Evolutionary conservation across 2,888 invertebrate genomes (phyloP), one percentile per base, ranked within the genome.

Genomic region (Eupithecia abbreviata): DNA sequence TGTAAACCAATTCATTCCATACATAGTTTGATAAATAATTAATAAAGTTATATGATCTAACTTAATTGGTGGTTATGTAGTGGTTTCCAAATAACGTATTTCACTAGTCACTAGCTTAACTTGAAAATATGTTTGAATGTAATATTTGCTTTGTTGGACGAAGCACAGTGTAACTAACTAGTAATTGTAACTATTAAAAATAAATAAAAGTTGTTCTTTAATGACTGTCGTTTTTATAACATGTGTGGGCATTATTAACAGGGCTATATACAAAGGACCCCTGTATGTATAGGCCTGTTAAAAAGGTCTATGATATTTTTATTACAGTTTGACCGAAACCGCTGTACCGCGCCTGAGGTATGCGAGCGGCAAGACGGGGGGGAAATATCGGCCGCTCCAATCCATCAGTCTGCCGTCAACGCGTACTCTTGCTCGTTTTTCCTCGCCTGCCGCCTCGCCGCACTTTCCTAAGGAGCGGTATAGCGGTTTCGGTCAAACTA

Each of bases 51-150:
- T 30, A 62, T 30, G 30, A 62, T 62, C 62, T 30, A 58, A 18
- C 62, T 68, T 15, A n/a, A 69, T 49, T 12, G 30, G 47, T 47
- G 69, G 45, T 69, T 69, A 68, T 15, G 7, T 47, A 15, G 47
- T 47, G 12, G 47, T 69, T 68, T 76, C 73, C 51, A 49, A 68
- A 18, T 68, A n/a, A 76, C 71, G 75, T 76, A 80, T 78, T 71
- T 69, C 62, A 65, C 71, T 62, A 47, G 42, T 70, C 30, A 30
- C 13, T 74, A 76, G 47, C 15, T 47, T 41, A 75, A 71, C 47
- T 79, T 82, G 85, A 85, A 86, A 83, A 85, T 83, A 87, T 83
- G 81, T 86, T 85, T 81, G 80, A 82, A 85, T 81, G 82, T 72
- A 81, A 81, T 75, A 72, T 78, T 74, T 70, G 76, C 78, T 78